Conservation (phyloP, 2,113 vertebrate species). For the Semnopithecus entellus region DNA sequence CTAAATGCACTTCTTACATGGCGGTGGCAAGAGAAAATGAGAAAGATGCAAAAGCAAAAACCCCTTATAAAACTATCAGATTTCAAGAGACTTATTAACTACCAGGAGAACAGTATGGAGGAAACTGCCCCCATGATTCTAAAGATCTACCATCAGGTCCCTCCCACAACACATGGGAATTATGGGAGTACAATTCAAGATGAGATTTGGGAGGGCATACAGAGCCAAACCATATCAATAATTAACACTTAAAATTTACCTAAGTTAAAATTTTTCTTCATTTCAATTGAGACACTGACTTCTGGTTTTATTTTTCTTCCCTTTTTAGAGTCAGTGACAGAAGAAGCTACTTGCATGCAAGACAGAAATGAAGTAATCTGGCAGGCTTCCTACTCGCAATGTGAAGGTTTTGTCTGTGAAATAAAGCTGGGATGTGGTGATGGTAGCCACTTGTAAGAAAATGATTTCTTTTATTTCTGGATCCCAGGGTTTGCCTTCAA, state of each 20-base stretch:
- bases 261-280: slow-evolving; percentile 10
- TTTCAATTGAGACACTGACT: slow-evolving; percentile 1
- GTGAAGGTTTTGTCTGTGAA: neutral
- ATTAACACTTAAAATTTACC: neutral
- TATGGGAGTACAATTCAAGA: too few relatives aligned
- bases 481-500: neutral
- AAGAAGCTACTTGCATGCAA: neutral
- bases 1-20: too few relatives aligned
- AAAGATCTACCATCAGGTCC: too few relatives aligned
- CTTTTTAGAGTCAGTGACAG: neutral
- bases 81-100: too few relatives aligned
- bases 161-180: too few relatives aligned
- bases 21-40: too few relatives aligned
- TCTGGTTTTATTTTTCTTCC: neutral
- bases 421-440: neutral
- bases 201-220: too few relatives aligned
- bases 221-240: neutral
- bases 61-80: too few relatives aligned
- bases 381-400: neutral
- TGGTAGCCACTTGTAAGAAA: slow-evolving; percentile 37
- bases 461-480: neutral
- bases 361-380: slow-evolving; percentile 22
- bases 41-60: too few relatives aligned
- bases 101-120: too few relatives aligned
- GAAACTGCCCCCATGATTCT: too few relatives aligned